A percentile compares a stretch with the other conserved stretches of the same genome.
These are phyloP conservation scores for Drosophila kanekoi DNA, from an alignment of 2,888 invertebrate genomes.

Conservation along the genomic window DNA sequence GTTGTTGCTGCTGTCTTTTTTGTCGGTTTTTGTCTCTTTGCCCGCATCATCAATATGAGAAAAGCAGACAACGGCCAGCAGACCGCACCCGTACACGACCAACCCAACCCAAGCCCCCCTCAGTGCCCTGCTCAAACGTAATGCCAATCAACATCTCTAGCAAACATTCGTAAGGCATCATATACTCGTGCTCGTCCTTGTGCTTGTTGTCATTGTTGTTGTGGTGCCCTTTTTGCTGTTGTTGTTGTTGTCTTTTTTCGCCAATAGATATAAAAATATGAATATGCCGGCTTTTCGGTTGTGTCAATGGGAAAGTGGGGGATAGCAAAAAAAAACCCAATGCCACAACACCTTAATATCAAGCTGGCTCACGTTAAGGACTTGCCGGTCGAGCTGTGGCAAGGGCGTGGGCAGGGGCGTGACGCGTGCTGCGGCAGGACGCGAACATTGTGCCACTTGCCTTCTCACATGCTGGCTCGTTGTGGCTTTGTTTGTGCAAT, in stretches of 20 bases:
- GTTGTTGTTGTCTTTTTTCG: conserved; percentile 28
- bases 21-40: conserved; percentile 55
- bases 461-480: conserved; percentile 25
- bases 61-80: conserved; percentile 45
- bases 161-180: conserved; percentile 78
- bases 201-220: conserved; percentile 47
- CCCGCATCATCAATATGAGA: conserved; percentile 61
- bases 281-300: conserved; percentile 47
- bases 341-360: conserved; percentile 62
- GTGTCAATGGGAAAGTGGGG: neutral
- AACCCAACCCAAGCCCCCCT: neutral
- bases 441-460: conserved; percentile 10
- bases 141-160: conserved; percentile 80
- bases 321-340: conserved; percentile 13
- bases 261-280: conserved; percentile 58
- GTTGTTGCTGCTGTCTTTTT: conserved; percentile 18
- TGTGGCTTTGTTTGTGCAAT: conserved; percentile 50
- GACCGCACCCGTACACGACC: conserved; percentile 23
- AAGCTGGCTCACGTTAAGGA: conserved; percentile 38
- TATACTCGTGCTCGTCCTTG: conserved; percentile 40
- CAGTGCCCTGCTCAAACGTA: conserved; percentile 23
- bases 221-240: conserved; percentile 9
- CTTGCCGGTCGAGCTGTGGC: conserved; percentile 19
- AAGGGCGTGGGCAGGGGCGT: conserved; percentile 1
- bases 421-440: conserved; percentile 22